Evolutionary conservation across 1,140 invertebrate species (phyloP), one percentile per base, ranked within the genome.

Genomic region (Cyphomyrmex costatus): DNA sequence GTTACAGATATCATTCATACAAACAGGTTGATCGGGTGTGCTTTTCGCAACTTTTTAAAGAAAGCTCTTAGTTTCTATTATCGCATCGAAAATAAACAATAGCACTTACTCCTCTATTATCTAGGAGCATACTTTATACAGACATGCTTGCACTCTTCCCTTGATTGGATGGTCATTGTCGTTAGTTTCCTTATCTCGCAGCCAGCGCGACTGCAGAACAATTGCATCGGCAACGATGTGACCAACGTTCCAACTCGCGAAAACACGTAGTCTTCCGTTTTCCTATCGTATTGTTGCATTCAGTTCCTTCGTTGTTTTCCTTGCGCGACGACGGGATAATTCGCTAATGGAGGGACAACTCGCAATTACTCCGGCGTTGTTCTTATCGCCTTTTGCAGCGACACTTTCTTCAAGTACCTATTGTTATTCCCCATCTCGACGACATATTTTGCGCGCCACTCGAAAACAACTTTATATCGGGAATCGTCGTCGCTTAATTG

Each of bases 391-490:
- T 82, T 82, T 73, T 42, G 66, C 68, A 83, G 51, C 53, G 46
- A 68, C 66, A 73, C 79, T 83, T 83, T 83, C 79, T 73, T 46
- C n/a, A 14, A 83, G 42, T 49, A 73, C 10, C 68, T 27, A 83
- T 83, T 83, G 79, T 83, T 73, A 79, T 19, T 3, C 30, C 16
- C 19, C 46, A 2, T 12, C 42, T 27, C 12, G 36, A 24, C 36
- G 21, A 68, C 68, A 83, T 83, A 83, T 73, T 83, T 83, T 61
- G 27, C 53, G 42, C 65, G 46, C 30, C 42, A 14, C 27, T 70
- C 77, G 36, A 60, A 60, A 70, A 83, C 36, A 83, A 73, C 79
- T 83, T 83, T 83, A 83, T 83, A 83, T 83, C 79, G 79, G 24
- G 10, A 61, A 83, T 53, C 79, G 63, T 27, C 68, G 53, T 14